Conservation (phyloP, 2,797 vertebrate species). For the Rhyacichthys aspro region DNA sequence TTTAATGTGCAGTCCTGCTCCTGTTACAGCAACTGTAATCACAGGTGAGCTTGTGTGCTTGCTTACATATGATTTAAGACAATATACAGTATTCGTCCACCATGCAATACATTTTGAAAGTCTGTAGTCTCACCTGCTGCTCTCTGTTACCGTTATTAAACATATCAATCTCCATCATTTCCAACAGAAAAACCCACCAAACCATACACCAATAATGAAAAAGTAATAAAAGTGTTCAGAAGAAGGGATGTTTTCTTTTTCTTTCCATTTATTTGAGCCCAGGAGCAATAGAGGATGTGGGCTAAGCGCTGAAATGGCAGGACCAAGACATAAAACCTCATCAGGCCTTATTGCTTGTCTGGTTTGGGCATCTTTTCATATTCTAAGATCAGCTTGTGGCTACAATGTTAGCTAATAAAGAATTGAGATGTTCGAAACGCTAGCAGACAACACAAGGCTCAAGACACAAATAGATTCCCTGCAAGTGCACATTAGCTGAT, state of each 20-base stretch:
- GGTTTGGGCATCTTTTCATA: conserved; percentile 67
- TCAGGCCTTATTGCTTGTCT: conserved; percentile 68
- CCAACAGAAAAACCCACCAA: conserved; percentile 40
- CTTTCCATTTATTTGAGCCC: conserved; percentile 68
- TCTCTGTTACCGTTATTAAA: conserved; percentile 60
- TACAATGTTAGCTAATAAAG: conserved; percentile 57
- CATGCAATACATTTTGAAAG: conserved; percentile 44
- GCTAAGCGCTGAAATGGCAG: conserved; percentile 43
- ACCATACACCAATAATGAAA: conserved; percentile 66
- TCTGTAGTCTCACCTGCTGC: conserved; percentile 45
- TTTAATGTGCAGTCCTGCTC: background rate
- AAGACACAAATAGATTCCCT: conserved; percentile 67
- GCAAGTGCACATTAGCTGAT: conserved; percentile 69
- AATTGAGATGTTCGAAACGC: conserved; percentile 49
- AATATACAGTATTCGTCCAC: conserved; percentile 10
- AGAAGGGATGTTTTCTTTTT: conserved; percentile 57
- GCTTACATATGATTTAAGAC: conserved; percentile 10
- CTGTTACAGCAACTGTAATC: background rate
- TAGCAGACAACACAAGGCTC: conserved; percentile 48
- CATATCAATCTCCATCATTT: conserved; percentile 65
- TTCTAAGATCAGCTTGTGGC: conserved; percentile 57
- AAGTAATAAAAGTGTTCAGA: conserved; percentile 64
- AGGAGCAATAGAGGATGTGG: conserved; percentile 58
- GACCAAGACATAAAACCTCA: conserved; percentile 69
- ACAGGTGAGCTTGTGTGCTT: background rate